phyloP scores from a whole-genome alignment of 2,888 invertebrate genomes.

The Morinoia aosen region DNA sequence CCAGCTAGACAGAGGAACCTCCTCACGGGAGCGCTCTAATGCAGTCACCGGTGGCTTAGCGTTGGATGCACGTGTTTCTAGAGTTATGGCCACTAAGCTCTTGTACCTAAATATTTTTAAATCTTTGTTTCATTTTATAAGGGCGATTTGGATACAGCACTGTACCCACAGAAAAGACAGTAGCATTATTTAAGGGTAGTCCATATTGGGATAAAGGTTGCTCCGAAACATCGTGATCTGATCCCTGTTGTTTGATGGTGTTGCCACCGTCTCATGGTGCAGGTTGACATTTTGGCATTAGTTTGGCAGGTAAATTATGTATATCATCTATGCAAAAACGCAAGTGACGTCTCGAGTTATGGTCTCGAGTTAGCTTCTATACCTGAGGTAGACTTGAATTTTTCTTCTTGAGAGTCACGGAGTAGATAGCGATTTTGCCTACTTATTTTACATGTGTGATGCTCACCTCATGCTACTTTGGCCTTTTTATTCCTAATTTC shows the following conservation, averaged over 20 bases:
- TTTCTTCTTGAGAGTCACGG: background rate
- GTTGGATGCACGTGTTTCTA: background rate
- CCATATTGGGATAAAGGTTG: background rate
- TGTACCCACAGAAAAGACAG: background rate
- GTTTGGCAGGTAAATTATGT: background rate
- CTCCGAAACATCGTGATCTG: background rate
- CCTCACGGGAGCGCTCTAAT: background rate
- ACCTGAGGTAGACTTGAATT: background rate
- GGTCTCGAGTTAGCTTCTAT: background rate
- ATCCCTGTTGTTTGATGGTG: background rate
- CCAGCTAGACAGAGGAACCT: background rate
- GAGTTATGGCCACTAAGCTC: background rate
- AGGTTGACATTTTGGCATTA: background rate
- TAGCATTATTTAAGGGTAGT: background rate
- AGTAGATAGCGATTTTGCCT: background rate
- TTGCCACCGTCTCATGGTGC: background rate
- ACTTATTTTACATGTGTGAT: background rate
- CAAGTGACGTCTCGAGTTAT: background rate
- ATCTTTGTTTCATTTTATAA: background rate
- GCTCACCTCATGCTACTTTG: background rate
- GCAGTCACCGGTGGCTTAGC: background rate
- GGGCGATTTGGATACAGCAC: background rate
- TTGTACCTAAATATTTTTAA: constrained; percentile 3
- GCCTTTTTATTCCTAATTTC: background rate
- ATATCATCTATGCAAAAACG: background rate